These are phyloP conservation scores for Chrysocyon brachyurus DNA, from an alignment of 2,797 vertebrate species.

Conservation along the genomic window DNA sequence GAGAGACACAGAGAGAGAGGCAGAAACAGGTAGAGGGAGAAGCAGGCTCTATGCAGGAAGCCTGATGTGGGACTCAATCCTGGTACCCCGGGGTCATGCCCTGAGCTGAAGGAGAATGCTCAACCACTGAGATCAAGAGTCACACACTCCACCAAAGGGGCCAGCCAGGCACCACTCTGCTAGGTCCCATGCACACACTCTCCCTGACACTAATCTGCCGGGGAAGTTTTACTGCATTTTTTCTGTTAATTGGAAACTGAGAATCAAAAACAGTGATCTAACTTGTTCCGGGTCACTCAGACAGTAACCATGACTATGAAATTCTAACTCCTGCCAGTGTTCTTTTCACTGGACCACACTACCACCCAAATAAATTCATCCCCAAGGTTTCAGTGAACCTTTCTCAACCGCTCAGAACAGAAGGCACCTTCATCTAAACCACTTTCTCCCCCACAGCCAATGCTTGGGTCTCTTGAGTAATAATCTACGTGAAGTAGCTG, in stretches of 20 bases:
- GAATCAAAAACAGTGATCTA: conserved; percentile 42
- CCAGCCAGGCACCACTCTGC: not conserved
- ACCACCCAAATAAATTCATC: not conserved
- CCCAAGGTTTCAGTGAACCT: not conserved
- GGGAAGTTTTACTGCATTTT: conserved; percentile 14
- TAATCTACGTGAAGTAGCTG: not conserved
- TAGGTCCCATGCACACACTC: not conserved
- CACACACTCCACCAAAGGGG: not conserved
- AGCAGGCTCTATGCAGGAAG: no score
- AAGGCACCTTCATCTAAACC: not conserved
- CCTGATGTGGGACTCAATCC: no score
- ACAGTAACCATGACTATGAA: not conserved
- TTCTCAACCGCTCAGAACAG: not conserved
- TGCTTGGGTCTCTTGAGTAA: not conserved
- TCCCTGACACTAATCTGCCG: conserved; percentile 1
- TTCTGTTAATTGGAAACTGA: not conserved
- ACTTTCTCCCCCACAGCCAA: not conserved
- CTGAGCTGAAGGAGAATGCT: no score
- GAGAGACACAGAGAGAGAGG: no score
- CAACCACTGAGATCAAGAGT: not conserved
- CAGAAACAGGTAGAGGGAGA: no score
- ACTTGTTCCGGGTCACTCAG: not conserved
- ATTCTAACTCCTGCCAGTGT: not conserved
- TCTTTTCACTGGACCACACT: not conserved
- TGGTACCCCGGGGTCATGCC: no score